Percentiles rank a stretch among this genome's conserved stretches.
phyloP scores from a whole-genome alignment of 2,888 invertebrate genomes.

The Drosophila maculinotata region DNA sequence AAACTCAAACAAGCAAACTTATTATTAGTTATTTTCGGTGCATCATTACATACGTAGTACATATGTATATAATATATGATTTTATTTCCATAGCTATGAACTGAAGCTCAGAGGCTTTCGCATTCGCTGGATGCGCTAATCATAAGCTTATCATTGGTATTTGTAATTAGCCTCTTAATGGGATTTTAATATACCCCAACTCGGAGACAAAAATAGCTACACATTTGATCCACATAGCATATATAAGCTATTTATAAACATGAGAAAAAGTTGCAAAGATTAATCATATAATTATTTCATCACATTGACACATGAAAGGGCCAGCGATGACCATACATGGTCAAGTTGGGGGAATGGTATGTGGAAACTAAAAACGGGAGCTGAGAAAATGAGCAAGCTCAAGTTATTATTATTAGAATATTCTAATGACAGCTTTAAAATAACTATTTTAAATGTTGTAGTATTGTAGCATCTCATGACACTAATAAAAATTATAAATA shows the following conservation, averaged over 20 bases:
- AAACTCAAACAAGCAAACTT: no score
- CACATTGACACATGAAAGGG: no score
- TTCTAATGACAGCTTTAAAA: no score
- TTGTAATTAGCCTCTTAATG: slow-evolving; percentile 40
- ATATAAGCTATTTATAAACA: slow-evolving; percentile 24
- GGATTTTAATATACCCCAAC: slow-evolving; percentile 14
- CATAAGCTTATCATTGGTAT: slow-evolving; percentile 33
- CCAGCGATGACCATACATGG: no score
- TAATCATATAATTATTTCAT: no score
- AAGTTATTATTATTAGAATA: no score
- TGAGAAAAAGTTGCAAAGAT: slow-evolving; percentile 11
- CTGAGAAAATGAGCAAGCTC: no score
- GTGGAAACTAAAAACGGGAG: no score
- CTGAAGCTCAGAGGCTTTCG: slow-evolving; percentile 9
- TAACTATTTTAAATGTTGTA: no score
- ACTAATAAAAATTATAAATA: no score
- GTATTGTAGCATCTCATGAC: no score
- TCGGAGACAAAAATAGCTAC: background rate
- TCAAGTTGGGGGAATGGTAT: no score
- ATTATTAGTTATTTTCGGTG: slow-evolving; percentile 24
- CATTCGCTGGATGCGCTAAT: slow-evolving; percentile 8
- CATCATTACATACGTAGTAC: slow-evolving; percentile 14
- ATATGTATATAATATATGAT: slow-evolving; percentile 4
- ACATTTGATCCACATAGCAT: slow-evolving; percentile 2
- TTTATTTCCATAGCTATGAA: slow-evolving; percentile 19